phyloP scores from a whole-genome alignment of 1,140 invertebrate genomes.

The Microplitis mediator region DNA sequence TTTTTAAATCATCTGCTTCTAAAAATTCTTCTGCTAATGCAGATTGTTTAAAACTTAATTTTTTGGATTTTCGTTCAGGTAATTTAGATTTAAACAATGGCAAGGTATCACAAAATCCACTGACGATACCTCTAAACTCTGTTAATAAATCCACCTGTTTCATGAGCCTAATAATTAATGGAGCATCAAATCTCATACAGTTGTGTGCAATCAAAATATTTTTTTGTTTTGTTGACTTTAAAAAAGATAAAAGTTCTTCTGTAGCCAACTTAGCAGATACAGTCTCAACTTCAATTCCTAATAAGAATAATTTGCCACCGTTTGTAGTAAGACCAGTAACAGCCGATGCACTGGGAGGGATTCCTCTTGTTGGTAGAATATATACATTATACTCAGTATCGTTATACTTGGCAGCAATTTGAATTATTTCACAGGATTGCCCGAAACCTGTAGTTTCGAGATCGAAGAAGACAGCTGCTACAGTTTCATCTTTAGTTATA shows the following conservation, averaged over 20 bases:
- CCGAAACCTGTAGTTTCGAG: constrained; percentile 11
- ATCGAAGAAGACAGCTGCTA: constrained; percentile 5
- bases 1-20: neutral
- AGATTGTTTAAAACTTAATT: constrained; percentile 12
- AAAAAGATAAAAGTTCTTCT: neutral
- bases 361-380: neutral
- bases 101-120: constrained; percentile 27
- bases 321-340: neutral
- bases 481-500: neutral
- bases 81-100: constrained; percentile 21
- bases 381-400: constrained; percentile 6
- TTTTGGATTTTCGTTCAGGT: constrained; percentile 18
- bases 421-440: constrained; percentile 6
- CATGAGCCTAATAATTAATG: constrained; percentile 12
- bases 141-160: constrained; percentile 2
- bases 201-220: neutral
- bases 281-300: neutral
- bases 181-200: constrained; percentile 26
- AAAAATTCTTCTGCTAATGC: constrained; percentile 21
- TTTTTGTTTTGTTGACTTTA: neutral
- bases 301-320: neutral
- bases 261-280: neutral
- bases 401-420: constrained; percentile 1
- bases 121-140: constrained; percentile 17
- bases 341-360: constrained; percentile 8